Conservation (phyloP, 2,888 invertebrate species). For the Ischnus inquisitorius region DNA sequence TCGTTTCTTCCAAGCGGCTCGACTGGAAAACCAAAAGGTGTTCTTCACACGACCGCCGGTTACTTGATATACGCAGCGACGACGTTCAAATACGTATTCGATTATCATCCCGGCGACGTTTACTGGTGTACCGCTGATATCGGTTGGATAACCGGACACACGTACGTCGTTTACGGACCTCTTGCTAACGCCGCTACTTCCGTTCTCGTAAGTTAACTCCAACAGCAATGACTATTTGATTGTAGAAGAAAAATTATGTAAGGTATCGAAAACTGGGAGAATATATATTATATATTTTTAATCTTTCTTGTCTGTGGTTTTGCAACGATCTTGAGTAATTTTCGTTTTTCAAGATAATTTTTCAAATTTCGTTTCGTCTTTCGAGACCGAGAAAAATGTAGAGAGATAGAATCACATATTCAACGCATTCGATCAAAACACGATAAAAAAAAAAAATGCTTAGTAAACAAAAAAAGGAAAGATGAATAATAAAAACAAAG, state of each 20-base stretch:
- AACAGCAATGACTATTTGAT: neutral
- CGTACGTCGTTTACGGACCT: slow-evolving; percentile 97
- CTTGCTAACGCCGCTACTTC: slow-evolving; percentile 97
- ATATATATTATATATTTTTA: slow-evolving; percentile 22
- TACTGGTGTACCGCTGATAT: slow-evolving; percentile 99
- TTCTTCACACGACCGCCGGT: slow-evolving; percentile 97
- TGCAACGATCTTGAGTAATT: too few species aligned
- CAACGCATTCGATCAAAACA: too few species aligned
- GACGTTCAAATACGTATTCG: slow-evolving; percentile 98
- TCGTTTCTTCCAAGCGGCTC: slow-evolving; percentile 89
- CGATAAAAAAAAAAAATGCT: too few species aligned
- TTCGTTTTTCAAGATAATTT: too few species aligned
- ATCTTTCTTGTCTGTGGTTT: too few species aligned
- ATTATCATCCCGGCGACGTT: slow-evolving; percentile 93
- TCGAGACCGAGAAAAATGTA: too few species aligned
- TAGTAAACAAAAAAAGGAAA: too few species aligned
- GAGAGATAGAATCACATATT: too few species aligned
- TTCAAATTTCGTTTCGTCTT: too few species aligned
- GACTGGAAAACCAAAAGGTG: slow-evolving; percentile 99
- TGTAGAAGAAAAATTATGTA: neutral
- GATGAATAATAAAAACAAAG: too few species aligned
- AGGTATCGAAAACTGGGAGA: neutral
- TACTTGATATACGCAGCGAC: slow-evolving; percentile 97
- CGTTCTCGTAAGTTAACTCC: slow-evolving; percentile 91
- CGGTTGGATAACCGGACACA: slow-evolving; percentile 98